Conservation (phyloP, 2,797 vertebrate genomes). For the Alca torda region DNA sequence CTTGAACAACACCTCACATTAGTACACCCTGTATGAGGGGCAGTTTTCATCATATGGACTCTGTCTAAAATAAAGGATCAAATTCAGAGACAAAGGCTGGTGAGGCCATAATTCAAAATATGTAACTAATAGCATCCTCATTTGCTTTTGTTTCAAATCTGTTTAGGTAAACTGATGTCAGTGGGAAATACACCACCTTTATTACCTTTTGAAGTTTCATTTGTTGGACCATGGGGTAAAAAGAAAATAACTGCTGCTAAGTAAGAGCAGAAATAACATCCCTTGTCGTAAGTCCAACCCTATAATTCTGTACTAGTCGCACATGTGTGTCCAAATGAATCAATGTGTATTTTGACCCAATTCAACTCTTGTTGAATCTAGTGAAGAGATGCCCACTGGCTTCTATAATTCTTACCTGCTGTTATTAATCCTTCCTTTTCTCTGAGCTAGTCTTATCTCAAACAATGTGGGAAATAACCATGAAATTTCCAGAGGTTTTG, state of each 20-base stretch:
- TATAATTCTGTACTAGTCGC: too few relatives aligned
- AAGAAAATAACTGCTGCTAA: too few relatives aligned
- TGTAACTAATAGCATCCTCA: neutral
- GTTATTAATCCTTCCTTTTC: neutral
- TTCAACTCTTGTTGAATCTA: too few relatives aligned
- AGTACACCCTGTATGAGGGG: too few relatives aligned
- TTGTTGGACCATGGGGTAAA: neutral
- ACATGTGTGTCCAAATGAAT: too few relatives aligned
- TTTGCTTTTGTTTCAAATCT: neutral
- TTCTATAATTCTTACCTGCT: neutral
- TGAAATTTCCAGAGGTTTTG: neutral
- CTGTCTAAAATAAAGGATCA: neutral
- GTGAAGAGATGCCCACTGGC: too few relatives aligned
- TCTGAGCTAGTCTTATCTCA: neutral
- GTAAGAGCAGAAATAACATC: too few relatives aligned
- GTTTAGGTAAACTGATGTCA: neutral
- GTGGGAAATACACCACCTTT: neutral
- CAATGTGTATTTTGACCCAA: too few relatives aligned
- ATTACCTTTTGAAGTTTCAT: neutral
- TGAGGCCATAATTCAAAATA: neutral
- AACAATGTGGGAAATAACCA: neutral
- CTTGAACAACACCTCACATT: neutral
- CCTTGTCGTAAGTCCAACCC: too few relatives aligned
- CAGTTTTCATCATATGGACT: neutral
- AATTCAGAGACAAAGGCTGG: neutral